Percentiles rank a stretch among this genome's conserved stretches.
These are phyloP conservation scores for Callospermophilus lateralis DNA, from an alignment of 2,113 vertebrate species.

Conservation along the genomic window DNA sequence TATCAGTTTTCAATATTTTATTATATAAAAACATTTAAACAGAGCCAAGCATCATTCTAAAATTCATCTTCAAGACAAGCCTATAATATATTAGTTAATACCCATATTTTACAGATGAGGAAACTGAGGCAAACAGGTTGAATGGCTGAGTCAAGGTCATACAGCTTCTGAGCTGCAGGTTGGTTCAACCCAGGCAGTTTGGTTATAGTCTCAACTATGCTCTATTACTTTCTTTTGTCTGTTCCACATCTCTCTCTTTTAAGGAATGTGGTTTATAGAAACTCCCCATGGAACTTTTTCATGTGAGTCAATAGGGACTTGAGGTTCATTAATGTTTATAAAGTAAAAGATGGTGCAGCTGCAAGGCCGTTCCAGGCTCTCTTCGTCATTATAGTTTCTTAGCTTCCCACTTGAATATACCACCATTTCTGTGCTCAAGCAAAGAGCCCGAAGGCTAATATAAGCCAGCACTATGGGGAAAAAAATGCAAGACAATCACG, in stretches of 20 bases:
- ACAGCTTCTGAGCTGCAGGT: background rate
- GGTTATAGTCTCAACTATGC: background rate
- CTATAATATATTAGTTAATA: background rate
- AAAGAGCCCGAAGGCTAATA: background rate
- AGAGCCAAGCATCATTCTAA: background rate
- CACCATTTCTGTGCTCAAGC: background rate
- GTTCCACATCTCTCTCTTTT: background rate
- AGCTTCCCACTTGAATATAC: conserved; percentile 20
- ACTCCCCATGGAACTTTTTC: conserved; percentile 21
- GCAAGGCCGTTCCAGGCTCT: background rate
- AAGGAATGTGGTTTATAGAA: background rate
- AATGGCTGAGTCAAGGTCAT: background rate
- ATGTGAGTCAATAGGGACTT: background rate
- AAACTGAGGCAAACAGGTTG: background rate
- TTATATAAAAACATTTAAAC: background rate
- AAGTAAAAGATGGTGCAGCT: conserved; percentile 27
- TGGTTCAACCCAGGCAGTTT: too few relatives aligned
- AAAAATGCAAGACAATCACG: background rate
- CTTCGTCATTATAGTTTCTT: background rate
- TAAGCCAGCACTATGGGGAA: background rate
- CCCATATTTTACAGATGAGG: background rate
- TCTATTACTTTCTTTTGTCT: background rate
- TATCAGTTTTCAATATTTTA: background rate
- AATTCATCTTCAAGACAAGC: background rate
- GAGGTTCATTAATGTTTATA: conserved; percentile 4